Percentiles rank a stretch among this genome's conserved stretches.
Evolutionary conservation across 2,113 vertebrate genomes (phyloP).

Genomic region (Muntiacus reevesi): DNA sequence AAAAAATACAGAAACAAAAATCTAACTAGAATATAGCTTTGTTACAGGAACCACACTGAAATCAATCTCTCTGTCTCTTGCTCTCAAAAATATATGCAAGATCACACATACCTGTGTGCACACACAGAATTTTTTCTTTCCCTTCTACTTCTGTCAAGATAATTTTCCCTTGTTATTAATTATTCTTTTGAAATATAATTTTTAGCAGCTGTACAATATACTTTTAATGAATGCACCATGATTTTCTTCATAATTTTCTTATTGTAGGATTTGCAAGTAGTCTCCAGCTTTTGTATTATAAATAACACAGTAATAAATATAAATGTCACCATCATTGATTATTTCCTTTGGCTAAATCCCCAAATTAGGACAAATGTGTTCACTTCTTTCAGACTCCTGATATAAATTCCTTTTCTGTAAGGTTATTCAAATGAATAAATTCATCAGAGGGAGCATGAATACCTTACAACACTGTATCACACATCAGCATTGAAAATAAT

Average conservation of each 20-base stretch:
- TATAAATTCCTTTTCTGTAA: neutral
- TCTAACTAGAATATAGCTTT: conserved; percentile 6
- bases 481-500: neutral
- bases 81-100: neutral
- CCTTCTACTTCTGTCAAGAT: neutral
- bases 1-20: conserved; percentile 1
- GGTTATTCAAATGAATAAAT: neutral
- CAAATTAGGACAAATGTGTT: neutral
- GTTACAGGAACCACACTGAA: neutral
- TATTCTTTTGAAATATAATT: neutral
- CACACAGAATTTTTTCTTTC: neutral
- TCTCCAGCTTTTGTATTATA: neutral
- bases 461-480: neutral
- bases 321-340: neutral
- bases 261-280: neutral
- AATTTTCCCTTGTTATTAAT: neutral
- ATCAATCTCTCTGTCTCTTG: neutral
- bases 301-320: neutral
- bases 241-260: neutral
- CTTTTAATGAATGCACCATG: neutral
- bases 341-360: neutral
- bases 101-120: neutral
- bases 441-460: neutral
- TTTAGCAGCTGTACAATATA: neutral
- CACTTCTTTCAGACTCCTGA: neutral